Evolutionary conservation across 2,797 vertebrate genomes (phyloP).

Genomic region (Nyctibius grandis): DNA sequence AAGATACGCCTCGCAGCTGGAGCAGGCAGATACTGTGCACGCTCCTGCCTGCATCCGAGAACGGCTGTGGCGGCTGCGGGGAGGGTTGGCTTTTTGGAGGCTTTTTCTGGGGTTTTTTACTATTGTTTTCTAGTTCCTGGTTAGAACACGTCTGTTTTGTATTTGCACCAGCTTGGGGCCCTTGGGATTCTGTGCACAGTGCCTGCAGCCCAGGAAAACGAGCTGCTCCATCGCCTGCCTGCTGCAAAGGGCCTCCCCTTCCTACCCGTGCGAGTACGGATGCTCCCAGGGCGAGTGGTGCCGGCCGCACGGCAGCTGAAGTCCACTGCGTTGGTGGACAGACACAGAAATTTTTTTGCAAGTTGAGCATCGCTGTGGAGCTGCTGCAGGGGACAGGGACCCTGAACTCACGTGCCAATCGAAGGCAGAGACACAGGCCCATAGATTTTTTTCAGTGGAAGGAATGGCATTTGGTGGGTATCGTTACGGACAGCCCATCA

Average conservation of each 20-base stretch:
- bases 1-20: not conserved
- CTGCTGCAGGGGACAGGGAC: not conserved
- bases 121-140: not conserved
- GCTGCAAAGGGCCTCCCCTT: not conserved
- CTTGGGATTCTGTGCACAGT: not conserved
- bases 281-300: not conserved
- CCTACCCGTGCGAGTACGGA: not conserved
- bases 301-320: accelerated
- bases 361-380: not conserved
- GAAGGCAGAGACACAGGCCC: not conserved
- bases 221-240: not conserved
- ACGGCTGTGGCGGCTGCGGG: not conserved
- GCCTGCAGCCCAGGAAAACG: not conserved
- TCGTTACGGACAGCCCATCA: accelerated
- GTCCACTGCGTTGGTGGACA: accelerated
- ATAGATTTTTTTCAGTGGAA: not conserved
- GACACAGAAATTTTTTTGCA: not conserved
- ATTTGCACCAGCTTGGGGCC: not conserved
- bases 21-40: not conserved
- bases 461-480: not conserved
- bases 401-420: not conserved
- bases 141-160: conserved; percentile 1
- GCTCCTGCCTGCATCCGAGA: not conserved
- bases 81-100: not conserved
- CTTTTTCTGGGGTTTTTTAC: not conserved